Percentiles rank a stretch among this genome's conserved stretches.
Evolutionary conservation across 2,888 invertebrate species (phyloP).

Genomic region (Mamestra brassicae): DNA sequence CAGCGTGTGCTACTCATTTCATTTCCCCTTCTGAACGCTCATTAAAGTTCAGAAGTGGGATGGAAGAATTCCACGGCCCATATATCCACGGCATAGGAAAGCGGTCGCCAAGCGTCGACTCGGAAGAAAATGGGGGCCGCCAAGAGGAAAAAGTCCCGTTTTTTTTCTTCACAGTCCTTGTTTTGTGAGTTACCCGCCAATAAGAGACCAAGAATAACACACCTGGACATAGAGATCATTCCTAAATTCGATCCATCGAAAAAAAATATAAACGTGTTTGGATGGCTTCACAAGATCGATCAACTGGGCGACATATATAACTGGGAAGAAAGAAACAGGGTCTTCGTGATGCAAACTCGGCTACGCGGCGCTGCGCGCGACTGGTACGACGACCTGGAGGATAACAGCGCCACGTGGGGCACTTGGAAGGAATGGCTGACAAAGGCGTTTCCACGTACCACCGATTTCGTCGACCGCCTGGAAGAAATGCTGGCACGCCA

Average conservation of each 20-base stretch:
- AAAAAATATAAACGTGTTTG: not conserved
- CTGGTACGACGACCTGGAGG: slow-evolving; percentile 1
- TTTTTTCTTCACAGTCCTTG: not conserved
- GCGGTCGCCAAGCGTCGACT: not conserved
- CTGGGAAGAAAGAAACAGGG: slow-evolving; percentile 1
- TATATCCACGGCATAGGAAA: not conserved
- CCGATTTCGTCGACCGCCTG: not conserved
- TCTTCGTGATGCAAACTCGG: slow-evolving; percentile 1
- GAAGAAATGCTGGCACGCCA: not conserved
- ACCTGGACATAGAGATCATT: not conserved
- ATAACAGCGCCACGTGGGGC: not conserved
- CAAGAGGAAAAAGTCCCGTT: not conserved
- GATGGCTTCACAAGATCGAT: slow-evolving; percentile 9
- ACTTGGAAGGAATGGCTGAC: not conserved
- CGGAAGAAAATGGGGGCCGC: not conserved
- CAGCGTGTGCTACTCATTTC: no score
- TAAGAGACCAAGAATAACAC: not conserved
- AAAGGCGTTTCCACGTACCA: not conserved
- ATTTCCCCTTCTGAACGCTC: no score
- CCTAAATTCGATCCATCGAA: not conserved
- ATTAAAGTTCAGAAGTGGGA: not conserved
- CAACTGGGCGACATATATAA: not conserved
- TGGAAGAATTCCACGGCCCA: not conserved
- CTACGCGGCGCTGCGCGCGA: not conserved
- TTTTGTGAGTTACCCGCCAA: not conserved